phyloP scores from a whole-genome alignment of 2,797 vertebrate species.

The Sebastes baramenuke region DNA sequence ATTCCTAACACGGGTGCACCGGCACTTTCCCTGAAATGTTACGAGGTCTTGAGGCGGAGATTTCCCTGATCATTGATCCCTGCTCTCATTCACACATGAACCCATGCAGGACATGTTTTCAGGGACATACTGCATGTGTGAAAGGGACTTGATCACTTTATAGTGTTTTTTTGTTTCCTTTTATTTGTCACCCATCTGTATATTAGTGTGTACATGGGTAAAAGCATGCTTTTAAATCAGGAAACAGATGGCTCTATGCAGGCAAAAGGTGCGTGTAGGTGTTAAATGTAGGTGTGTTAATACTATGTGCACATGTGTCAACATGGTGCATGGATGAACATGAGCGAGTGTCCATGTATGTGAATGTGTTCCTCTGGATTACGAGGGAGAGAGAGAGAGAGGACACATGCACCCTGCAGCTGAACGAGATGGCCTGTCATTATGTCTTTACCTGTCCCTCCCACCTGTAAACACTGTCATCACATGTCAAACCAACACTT shows the following conservation, averaged over 20 bases:
- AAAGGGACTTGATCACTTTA: not conserved
- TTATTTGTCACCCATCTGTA: not conserved
- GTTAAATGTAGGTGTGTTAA: not conserved
- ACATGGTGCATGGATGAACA: slow-evolving; percentile 18
- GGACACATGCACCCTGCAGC: slow-evolving; percentile 47
- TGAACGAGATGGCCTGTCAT: slow-evolving; percentile 54
- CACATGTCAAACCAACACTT: slow-evolving; percentile 48
- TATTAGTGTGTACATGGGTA: not conserved
- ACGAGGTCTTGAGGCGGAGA: too few species aligned
- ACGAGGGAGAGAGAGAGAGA: slow-evolving; percentile 1
- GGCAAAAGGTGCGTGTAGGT: not conserved
- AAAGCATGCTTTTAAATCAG: slow-evolving; percentile 1
- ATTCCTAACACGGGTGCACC: not conserved
- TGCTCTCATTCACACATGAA: too few species aligned
- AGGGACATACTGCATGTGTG: not conserved
- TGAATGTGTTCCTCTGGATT: slow-evolving; percentile 22
- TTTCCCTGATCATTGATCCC: too few species aligned
- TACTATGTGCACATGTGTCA: not conserved
- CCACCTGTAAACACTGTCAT: slow-evolving; percentile 64
- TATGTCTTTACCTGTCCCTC: slow-evolving; percentile 45
- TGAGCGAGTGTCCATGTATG: slow-evolving; percentile 8
- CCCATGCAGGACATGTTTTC: too few species aligned
- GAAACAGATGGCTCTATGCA: slow-evolving; percentile 28
- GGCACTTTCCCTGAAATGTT: not conserved
- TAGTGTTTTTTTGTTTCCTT: not conserved